phyloP scores from a whole-genome alignment of 2,888 invertebrate species.

The Lasioglossum figueresi region DNA sequence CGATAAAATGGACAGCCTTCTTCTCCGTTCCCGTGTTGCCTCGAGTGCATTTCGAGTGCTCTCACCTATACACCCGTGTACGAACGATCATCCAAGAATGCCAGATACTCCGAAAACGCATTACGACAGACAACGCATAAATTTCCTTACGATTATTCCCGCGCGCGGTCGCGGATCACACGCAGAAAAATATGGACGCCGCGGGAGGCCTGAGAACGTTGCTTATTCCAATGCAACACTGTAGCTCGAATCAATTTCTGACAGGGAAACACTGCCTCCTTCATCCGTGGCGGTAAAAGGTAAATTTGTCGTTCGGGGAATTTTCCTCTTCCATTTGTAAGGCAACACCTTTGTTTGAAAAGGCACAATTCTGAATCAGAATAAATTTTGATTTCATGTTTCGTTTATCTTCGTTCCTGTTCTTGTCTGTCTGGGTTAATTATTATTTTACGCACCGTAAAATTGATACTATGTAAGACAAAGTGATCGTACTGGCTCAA shows the following conservation, averaged over 20 bases:
- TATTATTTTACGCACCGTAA: background rate
- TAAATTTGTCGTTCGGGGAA: background rate
- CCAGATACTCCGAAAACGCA: slow-evolving; percentile 9
- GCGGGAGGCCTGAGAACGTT: background rate
- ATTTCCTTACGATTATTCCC: slow-evolving; percentile 43
- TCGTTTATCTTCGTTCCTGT: background rate
- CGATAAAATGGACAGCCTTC: slow-evolving; percentile 70
- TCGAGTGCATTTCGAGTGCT: slow-evolving; percentile 50
- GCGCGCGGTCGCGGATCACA: slow-evolving; percentile 12
- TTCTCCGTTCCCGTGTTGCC: slow-evolving; percentile 29
- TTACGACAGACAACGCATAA: slow-evolving; percentile 23
- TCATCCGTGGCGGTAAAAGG: background rate
- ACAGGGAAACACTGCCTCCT: background rate
- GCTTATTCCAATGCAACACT: background rate
- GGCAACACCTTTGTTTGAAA: no score
- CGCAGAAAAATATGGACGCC: slow-evolving; percentile 10
- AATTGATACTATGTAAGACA: background rate
- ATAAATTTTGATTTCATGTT: background rate
- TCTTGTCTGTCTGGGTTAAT: background rate
- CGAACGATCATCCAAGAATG: slow-evolving; percentile 22
- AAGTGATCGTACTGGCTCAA: background rate
- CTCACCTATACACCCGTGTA: slow-evolving; percentile 28
- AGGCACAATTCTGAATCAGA: no score
- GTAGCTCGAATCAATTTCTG: background rate
- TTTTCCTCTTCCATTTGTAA: background rate